Evolutionary conservation across 2,113 vertebrate genomes (phyloP).

Genomic region (Chinchilla lanigera): DNA sequence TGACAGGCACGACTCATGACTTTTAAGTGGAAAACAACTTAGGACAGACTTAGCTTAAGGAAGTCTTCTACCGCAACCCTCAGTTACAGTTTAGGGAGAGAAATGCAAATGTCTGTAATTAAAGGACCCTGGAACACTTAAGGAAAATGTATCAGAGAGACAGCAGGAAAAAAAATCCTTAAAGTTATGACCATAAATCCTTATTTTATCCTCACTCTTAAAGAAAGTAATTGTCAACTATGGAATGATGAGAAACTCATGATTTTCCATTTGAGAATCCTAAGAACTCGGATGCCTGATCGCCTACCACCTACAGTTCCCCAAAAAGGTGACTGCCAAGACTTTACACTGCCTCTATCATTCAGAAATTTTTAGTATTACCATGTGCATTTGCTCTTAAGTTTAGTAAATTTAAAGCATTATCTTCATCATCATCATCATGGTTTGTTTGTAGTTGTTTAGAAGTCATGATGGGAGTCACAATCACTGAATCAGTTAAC

Average conservation of each 20-base stretch:
- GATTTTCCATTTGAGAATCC: background rate
- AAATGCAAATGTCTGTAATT: conserved; percentile 59
- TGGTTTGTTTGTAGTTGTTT: background rate
- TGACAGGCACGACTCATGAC: conserved; percentile 61
- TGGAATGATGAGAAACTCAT: background rate
- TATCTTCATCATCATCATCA: background rate
- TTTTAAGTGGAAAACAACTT: conserved; percentile 37
- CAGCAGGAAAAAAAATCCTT: background rate
- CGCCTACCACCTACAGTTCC: background rate
- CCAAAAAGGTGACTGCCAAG: background rate
- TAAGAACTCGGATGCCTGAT: background rate
- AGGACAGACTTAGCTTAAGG: conserved; percentile 4
- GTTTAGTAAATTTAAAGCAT: background rate
- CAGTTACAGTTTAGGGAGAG: conserved; percentile 48
- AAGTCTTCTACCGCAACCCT: background rate
- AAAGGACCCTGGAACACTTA: background rate
- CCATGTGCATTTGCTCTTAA: background rate
- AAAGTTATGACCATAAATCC: conserved; percentile 20
- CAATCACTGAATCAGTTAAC: background rate
- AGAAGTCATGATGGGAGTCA: background rate
- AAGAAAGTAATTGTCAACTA: background rate
- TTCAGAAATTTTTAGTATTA: background rate
- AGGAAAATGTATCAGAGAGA: background rate
- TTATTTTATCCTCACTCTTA: conserved; percentile 22
- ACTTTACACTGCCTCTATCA: background rate